Conservation (phyloP, 2,888 invertebrate species). For the Dorcus hopei region DNA sequence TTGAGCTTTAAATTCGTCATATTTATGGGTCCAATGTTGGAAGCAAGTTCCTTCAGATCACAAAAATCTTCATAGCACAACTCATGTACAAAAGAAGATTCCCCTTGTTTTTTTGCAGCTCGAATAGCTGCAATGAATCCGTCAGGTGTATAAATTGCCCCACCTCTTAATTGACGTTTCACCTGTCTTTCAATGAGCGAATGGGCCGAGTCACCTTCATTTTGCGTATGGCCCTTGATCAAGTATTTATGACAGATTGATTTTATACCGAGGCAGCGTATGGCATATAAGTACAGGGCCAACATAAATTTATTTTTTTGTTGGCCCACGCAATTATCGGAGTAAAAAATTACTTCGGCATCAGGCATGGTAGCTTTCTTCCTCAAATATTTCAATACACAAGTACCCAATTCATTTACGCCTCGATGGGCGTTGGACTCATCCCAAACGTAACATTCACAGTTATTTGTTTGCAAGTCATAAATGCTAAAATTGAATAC, state of each 20-base stretch:
- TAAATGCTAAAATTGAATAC: constrained; percentile 14
- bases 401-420: constrained; percentile 37
- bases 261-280: not conserved
- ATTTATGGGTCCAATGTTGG: no score
- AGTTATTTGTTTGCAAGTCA: not conserved
- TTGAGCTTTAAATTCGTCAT: no score
- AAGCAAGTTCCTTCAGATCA: no score
- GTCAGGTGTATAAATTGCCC: not conserved
- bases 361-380: not conserved
- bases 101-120: constrained; percentile 5
- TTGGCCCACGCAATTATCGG: constrained; percentile 32
- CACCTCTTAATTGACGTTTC: not conserved
- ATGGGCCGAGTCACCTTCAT: constrained; percentile 29
- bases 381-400: constrained; percentile 34
- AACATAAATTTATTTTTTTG: constrained; percentile 23
- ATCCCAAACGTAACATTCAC: constrained; percentile 32
- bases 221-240: constrained; percentile 28
- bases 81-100: no score
- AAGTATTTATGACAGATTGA: not conserved
- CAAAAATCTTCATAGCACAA: no score
- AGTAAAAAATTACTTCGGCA: constrained; percentile 23
- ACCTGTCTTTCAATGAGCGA: constrained; percentile 21
- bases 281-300: not conserved
- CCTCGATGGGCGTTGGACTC: constrained; percentile 37
- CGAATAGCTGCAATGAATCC: constrained; percentile 7